These are phyloP conservation scores for Trichonephila clavata DNA, from an alignment of 1,140 invertebrate genomes.

Conservation along the genomic window DNA sequence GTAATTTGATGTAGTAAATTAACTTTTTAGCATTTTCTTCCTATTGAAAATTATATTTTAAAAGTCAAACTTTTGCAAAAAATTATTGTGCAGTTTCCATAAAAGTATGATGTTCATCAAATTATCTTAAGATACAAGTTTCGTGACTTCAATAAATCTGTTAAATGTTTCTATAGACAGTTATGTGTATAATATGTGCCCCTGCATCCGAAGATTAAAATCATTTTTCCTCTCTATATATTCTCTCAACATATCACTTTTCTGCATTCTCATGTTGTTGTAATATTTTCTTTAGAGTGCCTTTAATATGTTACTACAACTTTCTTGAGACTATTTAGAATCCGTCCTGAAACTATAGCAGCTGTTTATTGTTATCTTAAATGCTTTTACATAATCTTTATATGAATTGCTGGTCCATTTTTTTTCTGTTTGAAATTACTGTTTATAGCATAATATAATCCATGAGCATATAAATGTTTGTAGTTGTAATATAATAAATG, in stretches of 20 bases:
- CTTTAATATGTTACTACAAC: neutral
- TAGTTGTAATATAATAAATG: conserved; percentile 63
- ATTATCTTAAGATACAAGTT: too few species aligned
- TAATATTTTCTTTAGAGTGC: conserved; percentile 4
- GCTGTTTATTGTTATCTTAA: conserved; percentile 45
- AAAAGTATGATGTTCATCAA: too few species aligned
- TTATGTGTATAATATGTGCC: too few species aligned
- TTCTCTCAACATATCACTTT: neutral
- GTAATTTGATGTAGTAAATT: too few species aligned
- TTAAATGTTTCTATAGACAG: too few species aligned
- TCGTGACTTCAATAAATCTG: too few species aligned
- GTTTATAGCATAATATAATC: conserved; percentile 26
- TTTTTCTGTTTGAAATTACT: neutral
- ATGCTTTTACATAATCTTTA: neutral
- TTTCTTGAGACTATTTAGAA: conserved; percentile 5
- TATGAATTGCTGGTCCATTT: conserved; percentile 42
- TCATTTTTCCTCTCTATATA: neutral
- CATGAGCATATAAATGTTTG: conserved; percentile 33
- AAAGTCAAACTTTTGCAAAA: too few species aligned
- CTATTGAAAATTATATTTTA: too few species aligned
- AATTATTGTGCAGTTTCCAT: too few species aligned
- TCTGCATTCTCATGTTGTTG: neutral
- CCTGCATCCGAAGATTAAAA: too few species aligned
- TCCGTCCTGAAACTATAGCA: conserved; percentile 29
- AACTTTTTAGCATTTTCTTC: too few species aligned